Percentiles rank a stretch among this genome's conserved stretches.
Conservation (phyloP, 2,888 invertebrate species). For the Andrena chrysosceles region DNA sequence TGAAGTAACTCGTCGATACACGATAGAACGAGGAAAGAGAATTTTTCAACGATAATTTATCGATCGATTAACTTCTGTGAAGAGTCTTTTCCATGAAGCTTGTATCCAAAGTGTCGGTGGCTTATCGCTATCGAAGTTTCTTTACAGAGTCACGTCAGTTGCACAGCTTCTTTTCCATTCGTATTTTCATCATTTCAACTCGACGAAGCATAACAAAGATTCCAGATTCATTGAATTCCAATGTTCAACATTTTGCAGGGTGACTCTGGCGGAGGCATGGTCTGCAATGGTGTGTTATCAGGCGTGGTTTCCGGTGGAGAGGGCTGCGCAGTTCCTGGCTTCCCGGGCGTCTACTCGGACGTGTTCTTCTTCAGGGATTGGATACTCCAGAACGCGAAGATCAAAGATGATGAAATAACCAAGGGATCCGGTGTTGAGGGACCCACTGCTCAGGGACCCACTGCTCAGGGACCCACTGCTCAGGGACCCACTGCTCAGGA, state of each 20-base stretch:
- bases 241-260: constrained; percentile 71
- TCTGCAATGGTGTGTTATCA: constrained; percentile 74
- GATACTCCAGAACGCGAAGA: constrained; percentile 56
- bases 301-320: constrained; percentile 80
- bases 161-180: too few species aligned
- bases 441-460: accelerated
- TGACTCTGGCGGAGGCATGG: constrained; percentile 81
- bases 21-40: neutral
- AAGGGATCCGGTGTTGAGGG: accelerated
- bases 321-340: constrained; percentile 76
- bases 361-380: constrained; percentile 73
- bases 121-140: too few species aligned
- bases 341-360: constrained; percentile 79
- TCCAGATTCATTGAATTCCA: too few species aligned
- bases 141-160: too few species aligned
- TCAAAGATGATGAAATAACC: neutral
- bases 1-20: neutral
- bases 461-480: neutral
- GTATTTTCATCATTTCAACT: too few species aligned
- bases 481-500: accelerated
- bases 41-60: neutral
- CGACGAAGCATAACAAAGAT: too few species aligned
- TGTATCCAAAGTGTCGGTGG: too few species aligned
- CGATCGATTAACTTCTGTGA: neutral
- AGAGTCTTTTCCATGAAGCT: too few species aligned